Conservation (phyloP, 2,888 invertebrate genomes). For the Hypomecis atomaria region DNA sequence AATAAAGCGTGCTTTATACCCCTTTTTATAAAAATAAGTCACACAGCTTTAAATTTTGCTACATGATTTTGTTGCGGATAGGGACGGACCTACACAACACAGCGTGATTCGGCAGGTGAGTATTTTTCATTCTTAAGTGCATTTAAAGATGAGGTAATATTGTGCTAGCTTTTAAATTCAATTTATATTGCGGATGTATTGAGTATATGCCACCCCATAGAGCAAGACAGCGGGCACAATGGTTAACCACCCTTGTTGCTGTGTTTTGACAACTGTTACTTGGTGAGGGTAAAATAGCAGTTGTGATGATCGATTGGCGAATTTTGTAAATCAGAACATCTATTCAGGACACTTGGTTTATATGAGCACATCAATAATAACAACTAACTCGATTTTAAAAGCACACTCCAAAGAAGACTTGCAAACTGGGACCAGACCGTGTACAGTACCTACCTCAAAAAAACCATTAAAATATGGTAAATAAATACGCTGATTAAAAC, state of each 20-base stretch:
- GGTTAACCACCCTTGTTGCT: constrained; percentile 44
- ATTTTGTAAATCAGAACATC: constrained; percentile 41
- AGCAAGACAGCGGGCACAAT: constrained; percentile 39
- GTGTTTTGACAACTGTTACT: constrained; percentile 62
- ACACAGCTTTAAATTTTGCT: background rate
- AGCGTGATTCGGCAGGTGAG: constrained; percentile 40
- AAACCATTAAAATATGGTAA: too few relatives aligned
- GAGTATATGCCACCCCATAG: constrained; percentile 34
- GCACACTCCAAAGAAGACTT: too few relatives aligned
- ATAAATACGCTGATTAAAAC: too few relatives aligned
- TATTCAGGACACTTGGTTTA: constrained; percentile 10
- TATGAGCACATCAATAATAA: constrained; percentile 15
- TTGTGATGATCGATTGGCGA: constrained; percentile 61
- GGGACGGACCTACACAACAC: too few relatives aligned
- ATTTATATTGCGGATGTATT: constrained; percentile 32
- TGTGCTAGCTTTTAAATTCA: constrained; percentile 24
- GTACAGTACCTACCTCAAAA: too few relatives aligned
- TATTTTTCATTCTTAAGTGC: constrained; percentile 18
- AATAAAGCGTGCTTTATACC: too few relatives aligned
- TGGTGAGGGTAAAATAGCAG: constrained; percentile 29
- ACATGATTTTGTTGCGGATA: constrained; percentile 23
- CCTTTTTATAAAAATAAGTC: too few relatives aligned
- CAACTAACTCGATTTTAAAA: too few relatives aligned
- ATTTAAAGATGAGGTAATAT: constrained; percentile 10
- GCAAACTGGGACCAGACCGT: too few relatives aligned